Conservation (phyloP, 2,113 vertebrate genomes). For the Leptosomus discolor region DNA sequence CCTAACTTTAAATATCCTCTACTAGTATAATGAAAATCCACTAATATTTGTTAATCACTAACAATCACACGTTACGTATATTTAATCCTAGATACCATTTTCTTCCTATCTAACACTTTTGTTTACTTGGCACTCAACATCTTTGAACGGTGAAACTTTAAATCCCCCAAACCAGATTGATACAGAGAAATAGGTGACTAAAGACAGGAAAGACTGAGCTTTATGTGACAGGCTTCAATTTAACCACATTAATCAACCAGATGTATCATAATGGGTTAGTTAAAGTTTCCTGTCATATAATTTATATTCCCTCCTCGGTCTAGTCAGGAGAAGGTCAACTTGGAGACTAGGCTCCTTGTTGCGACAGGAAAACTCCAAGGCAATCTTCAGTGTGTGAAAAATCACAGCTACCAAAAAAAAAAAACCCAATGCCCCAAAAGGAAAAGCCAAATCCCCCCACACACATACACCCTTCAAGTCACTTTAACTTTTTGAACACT, state of each 20-base stretch:
- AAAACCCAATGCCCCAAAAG: rapidly evolving
- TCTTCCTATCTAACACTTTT: background rate
- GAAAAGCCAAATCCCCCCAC: rapidly evolving
- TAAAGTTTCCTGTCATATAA: background rate
- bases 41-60: background rate
- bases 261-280: background rate
- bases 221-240: background rate
- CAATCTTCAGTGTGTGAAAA: background rate
- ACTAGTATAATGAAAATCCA: background rate
- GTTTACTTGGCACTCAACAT: background rate
- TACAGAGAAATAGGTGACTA: background rate
- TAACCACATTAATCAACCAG: background rate
- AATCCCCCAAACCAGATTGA: background rate
- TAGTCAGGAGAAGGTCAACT: background rate
- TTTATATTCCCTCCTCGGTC: background rate
- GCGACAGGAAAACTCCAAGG: background rate
- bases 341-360: background rate
- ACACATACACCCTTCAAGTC: background rate
- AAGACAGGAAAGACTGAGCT: background rate
- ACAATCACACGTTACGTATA: background rate
- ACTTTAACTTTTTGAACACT: background rate
- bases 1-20: background rate
- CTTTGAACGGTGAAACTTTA: background rate
- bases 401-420: background rate
- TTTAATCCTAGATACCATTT: background rate